Base-by-base conservation (phyloP, 1,140 invertebrate species). In the Drosophila orena region DNA sequence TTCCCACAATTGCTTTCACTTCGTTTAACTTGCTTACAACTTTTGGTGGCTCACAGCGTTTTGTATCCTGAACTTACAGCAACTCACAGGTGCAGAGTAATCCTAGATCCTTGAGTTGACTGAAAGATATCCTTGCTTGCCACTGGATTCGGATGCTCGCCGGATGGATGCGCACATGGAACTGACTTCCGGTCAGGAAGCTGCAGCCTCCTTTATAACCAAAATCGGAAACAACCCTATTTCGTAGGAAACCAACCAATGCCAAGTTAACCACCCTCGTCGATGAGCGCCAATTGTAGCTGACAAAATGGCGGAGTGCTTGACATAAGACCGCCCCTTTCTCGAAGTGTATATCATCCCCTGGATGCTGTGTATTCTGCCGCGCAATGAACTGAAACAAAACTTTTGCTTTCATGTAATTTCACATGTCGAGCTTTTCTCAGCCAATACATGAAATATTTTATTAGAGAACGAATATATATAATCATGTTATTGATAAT, bases 141-240 rank as follows among this genome's bases (percentile, higher is more conserved):
- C 35, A 40, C 34, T 42, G 12, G 17, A 12, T 14, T 30, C 44
- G n/a, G n/a, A 49, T 79, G 52, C 37, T 47, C 76, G 49, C 59
- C 34, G 17, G 22, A 77, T 73, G 83, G 46, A 77, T 49, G 54
- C 55, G 43, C 47, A 47, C 30, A 24, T 37, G 55, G 30, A 61
- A 89, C 79, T 88, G 83, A 79, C 17, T 47, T 38, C 27, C 40
- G 53, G 54, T 42, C 6, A 43, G 56, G 66, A 79, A 55, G 50
- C 50, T 70, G 60, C 79, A 80, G 84, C 80, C 72, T 79, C 79
- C 59, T 88, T 88, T 88, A 88, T 88, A 89, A 34, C 49, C 1
- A 8, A 27, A 38, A 12, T 8, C 14, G n/a, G 34, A 42, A 44
- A 54, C 53, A 34, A 47, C 64, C 73, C 74, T 34, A 35, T 35